Evolutionary conservation across 2,797 vertebrate species (phyloP), one percentile per base, ranked within the genome.

Genomic region (Alfaro cultratus): DNA sequence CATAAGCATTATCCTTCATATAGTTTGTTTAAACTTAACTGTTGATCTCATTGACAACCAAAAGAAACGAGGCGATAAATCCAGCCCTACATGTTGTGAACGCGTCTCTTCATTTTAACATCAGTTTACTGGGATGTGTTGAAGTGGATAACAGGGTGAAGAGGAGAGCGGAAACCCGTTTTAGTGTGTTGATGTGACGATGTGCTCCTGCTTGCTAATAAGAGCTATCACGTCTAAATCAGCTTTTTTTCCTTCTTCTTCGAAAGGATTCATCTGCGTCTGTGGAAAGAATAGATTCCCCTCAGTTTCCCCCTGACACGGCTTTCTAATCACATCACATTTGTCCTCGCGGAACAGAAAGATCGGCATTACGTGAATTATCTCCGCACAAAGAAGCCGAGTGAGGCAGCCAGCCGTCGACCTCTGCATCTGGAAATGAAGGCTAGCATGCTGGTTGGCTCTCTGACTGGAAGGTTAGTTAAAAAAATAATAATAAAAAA

Each of bases 191-290:
- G 80, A 79, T 39, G 1, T 29, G 26, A 83, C 23, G 34, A 31
- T 39, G 70, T 46, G 34, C 10, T 18, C 18, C 75, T 53, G 73
- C 74, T 60, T 55, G 49, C 29, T 41, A 80, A 74, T 77, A 78
- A 83, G 79, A 77, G 21, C 47, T 23, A 36, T 72, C 8, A 0
- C 60, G 77, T 81, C 83, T 83, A 45, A 15, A 67, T 77, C 70
- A 57, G 51, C 51, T 60, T 68, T 62, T 31, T 5, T 23, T 51
- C 31, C 55, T 46, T 64, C 84, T 79, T 47, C 46, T 57, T 7
- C 10, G 6, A 11, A 26, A 47, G 36, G 55, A 71, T 75, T 71
- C 6, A 23, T 45, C 68, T 39, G 18, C 75, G 57, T 84, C 73
- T 80, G 46, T 21, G 26, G 26, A 46, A 82, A 84, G 34, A 83